Evolutionary conservation across 64 coral and sea anemone genomes (phyloP).

Genomic region (Stichodactyla mertensii): DNA sequence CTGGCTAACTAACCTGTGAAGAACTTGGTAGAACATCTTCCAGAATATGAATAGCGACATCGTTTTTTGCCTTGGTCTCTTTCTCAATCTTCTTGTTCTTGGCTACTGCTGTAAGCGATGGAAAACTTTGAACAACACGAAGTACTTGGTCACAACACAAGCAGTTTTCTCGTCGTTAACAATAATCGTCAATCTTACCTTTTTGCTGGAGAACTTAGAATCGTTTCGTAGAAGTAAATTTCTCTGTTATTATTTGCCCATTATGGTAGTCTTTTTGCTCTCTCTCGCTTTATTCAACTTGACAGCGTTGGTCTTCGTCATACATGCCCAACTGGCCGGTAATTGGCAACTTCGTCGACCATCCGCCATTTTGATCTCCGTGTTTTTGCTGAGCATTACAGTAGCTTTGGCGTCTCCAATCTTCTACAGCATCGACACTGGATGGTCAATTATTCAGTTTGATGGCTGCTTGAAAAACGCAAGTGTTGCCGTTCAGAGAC

Average conservation of each 20-base stretch:
- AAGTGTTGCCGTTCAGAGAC: neutral
- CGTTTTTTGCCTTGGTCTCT: neutral
- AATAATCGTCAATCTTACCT: neutral
- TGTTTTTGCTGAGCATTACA: neutral
- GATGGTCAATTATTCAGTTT: neutral
- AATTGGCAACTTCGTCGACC: neutral
- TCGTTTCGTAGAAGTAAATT: neutral
- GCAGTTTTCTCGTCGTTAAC: neutral
- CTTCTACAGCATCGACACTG: neutral
- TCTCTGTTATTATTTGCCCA: neutral
- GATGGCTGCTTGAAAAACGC: neutral
- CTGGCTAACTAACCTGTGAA: too few relatives aligned
- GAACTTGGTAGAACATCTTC: too few relatives aligned
- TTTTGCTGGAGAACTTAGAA: neutral
- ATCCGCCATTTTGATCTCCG: neutral
- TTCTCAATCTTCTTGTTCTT: neutral
- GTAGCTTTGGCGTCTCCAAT: neutral
- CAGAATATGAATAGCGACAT: neutral
- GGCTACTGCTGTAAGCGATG: neutral
- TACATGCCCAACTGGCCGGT: neutral
- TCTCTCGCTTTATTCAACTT: neutral
- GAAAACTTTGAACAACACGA: neutral
- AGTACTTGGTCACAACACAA: neutral
- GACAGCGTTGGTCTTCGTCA: neutral
- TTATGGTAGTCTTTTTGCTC: neutral